Evolutionary conservation across 2,888 invertebrate genomes (phyloP).

Genomic region (Drosophila nigritarsus): DNA sequence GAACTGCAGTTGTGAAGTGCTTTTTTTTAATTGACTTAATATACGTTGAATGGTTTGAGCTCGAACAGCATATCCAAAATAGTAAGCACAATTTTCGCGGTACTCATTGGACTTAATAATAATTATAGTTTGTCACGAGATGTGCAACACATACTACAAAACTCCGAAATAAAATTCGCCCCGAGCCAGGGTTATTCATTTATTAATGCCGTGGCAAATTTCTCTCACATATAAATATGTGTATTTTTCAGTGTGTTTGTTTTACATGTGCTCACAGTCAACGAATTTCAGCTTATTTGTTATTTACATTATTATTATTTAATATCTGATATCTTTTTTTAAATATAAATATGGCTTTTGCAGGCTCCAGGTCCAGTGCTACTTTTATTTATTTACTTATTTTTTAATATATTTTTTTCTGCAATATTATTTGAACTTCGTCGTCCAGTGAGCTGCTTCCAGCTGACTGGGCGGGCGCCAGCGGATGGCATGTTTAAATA

Average conservation of each 20-base stretch:
- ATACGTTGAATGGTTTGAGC: background rate
- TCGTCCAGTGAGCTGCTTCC: too few relatives aligned
- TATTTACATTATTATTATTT: background rate
- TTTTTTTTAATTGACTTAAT: background rate
- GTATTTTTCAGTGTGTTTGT: background rate
- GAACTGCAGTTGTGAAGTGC: conserved; percentile 3
- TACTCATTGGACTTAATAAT: background rate
- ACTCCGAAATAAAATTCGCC: background rate
- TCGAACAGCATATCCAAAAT: background rate
- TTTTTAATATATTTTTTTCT: too few relatives aligned
- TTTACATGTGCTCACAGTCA: background rate
- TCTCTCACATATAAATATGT: background rate
- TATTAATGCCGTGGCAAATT: too few relatives aligned
- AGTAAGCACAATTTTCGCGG: background rate
- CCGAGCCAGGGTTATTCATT: background rate
- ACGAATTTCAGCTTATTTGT: background rate
- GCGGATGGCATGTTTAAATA: too few relatives aligned
- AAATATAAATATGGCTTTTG: background rate
- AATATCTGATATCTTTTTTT: background rate
- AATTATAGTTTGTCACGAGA: background rate
- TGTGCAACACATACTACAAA: background rate
- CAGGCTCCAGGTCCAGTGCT: background rate
- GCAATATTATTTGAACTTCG: too few relatives aligned
- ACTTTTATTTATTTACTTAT: too few relatives aligned
- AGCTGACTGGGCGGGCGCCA: too few relatives aligned